Conservation (phyloP, 1,140 invertebrate genomes). For the Aricia agestis region DNA sequence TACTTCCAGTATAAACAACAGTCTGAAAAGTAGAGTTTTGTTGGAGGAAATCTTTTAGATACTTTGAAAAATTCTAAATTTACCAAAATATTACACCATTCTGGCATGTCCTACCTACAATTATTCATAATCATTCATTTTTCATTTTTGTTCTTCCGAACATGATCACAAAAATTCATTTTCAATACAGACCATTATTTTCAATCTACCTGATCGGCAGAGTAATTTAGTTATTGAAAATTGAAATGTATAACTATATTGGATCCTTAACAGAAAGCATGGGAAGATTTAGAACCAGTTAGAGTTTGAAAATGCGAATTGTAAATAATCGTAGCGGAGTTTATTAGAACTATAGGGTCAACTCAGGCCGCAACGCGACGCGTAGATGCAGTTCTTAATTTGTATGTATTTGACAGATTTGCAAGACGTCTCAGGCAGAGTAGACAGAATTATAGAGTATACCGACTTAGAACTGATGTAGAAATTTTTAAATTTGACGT, state of each 20-base stretch:
- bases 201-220: neutral
- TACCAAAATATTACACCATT: neutral
- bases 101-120: neutral
- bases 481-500: too few relatives aligned
- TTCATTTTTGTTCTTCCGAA: neutral
- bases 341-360: neutral
- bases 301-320: neutral
- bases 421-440: too few relatives aligned
- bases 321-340: neutral
- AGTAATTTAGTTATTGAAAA: neutral
- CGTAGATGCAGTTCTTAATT: too few relatives aligned
- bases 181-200: neutral
- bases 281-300: neutral
- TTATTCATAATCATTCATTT: neutral
- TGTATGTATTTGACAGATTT: too few relatives aligned
- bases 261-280: neutral
- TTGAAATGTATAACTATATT: neutral
- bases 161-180: neutral
- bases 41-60: neutral
- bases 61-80: neutral
- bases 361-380: too few relatives aligned
- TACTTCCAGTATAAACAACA: neutral
- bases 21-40: neutral
- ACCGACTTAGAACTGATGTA: too few relatives aligned
- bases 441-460: too few relatives aligned